Base-by-base conservation (phyloP, 2,888 invertebrate species). In the Lysandra coridon region DNA sequence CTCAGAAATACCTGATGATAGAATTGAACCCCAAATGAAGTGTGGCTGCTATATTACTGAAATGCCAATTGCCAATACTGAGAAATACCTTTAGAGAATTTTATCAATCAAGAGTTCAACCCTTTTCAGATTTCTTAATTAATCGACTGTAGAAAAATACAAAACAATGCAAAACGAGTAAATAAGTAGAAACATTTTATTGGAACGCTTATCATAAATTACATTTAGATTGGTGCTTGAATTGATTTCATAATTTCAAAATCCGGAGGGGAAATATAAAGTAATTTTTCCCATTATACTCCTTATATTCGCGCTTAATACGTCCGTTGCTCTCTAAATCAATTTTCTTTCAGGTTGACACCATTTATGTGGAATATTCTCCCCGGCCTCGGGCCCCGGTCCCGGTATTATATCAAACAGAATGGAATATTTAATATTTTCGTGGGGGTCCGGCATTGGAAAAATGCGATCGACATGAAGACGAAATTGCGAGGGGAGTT, bases 341-440 rank as follows among this genome's bases (percentile, higher is more conserved):
- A 80, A 80, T 79, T 80, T 79, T 62, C 73, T 62, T 78, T 79
- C 78, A 80, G 75, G 80, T 80, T 75, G 30, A 49, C 44, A 74
- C 78, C 74, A 78, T 80, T 80, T 80, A 79, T 80, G 69, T 53
- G 37, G 57, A 73, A 78, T 79, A 79, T 79, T 62, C 79, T 53
- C 23, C 37, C 62, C 74, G 3, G 40, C 73, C n/a, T 73, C 73
- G 44, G 73, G 73, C 40, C 33, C 33, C 33, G 69, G 33, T 14
- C 64, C 14, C 40, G 44, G 44, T 44, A 44, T 74, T 74, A 74
- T 74, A 74, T 44, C 74, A 44, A 74, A 74, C 74, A 74, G 74
- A 44, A 74, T 74, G 44, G 74, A 74, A 74, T 74, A 74, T 74
- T 44, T 74, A 74, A 74, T 74, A 74, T 74, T 74, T 44, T n/a